These are phyloP conservation scores for Triplophysa siluroides DNA, from an alignment of 2,113 vertebrate genomes.

Conservation along the genomic window DNA sequence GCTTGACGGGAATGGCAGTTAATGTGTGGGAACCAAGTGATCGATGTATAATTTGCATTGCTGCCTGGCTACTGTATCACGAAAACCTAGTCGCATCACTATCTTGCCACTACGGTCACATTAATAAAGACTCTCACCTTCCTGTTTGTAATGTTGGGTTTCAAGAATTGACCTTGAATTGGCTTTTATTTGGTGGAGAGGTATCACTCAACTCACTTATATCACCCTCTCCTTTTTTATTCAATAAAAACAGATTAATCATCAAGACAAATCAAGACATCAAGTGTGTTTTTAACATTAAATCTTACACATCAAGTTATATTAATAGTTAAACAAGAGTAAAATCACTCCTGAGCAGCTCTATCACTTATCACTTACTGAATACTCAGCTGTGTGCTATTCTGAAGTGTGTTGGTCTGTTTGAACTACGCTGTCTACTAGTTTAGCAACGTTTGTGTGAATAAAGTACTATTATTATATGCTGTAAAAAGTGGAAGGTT, in stretches of 20 bases:
- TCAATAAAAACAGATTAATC: constrained; percentile 54
- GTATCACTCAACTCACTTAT: constrained; percentile 11
- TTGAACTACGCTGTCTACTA: constrained; percentile 85
- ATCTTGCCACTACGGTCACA: constrained; percentile 39
- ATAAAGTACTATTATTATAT: constrained; percentile 85
- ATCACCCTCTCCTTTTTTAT: constrained; percentile 26
- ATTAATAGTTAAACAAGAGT: constrained; percentile 61
- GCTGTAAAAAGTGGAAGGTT: constrained; percentile 81
- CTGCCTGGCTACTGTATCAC: constrained; percentile 57
- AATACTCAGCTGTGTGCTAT: constrained; percentile 83
- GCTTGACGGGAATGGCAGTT: constrained; percentile 70
- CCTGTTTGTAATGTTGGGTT: constrained; percentile 53
- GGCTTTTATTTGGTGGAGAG: constrained; percentile 39
- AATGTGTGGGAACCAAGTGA: constrained; percentile 56
- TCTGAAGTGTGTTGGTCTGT: constrained; percentile 81
- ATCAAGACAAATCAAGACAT: constrained; percentile 54
- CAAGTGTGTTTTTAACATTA: constrained; percentile 64
- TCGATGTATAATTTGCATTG: constrained; percentile 71
- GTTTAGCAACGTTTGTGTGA: constrained; percentile 88
- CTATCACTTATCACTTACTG: constrained; percentile 78
- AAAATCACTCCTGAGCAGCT: constrained; percentile 69
- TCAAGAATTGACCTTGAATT: constrained; percentile 51
- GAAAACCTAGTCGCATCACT: constrained; percentile 53
- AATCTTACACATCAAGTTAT: constrained; percentile 47
- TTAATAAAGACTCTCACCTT: constrained; percentile 44